Conservation (phyloP, 2,888 invertebrate genomes). For the Parnassius smintheus region DNA sequence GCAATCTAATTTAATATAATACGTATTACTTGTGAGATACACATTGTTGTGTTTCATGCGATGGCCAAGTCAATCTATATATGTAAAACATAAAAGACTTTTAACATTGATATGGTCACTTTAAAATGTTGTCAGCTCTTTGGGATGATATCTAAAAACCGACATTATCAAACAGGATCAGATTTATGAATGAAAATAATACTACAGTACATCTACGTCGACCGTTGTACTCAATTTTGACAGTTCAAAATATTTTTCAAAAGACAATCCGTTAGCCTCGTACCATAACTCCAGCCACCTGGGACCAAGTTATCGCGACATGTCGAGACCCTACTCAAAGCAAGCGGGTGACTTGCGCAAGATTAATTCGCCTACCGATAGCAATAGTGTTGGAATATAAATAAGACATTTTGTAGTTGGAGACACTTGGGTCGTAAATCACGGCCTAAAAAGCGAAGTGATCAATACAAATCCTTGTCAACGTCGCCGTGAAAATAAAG, state of each 20-base stretch:
- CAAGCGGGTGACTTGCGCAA: slow-evolving; percentile 27
- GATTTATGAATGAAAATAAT: too few species aligned
- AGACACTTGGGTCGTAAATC: slow-evolving; percentile 20
- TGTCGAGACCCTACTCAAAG: slow-evolving; percentile 34
- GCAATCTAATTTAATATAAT: too few species aligned
- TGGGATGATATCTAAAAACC: too few species aligned
- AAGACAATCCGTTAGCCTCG: slow-evolving; percentile 13
- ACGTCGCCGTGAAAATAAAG: slow-evolving; percentile 14
- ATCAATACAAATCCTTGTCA: slow-evolving; percentile 18
- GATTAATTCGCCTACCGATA: slow-evolving; percentile 32
- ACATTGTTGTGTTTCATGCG: too few species aligned
- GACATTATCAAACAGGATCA: too few species aligned
- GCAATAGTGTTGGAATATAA: slow-evolving; percentile 25
- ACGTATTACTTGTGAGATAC: too few species aligned
- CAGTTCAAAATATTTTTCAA: slow-evolving; percentile 22
- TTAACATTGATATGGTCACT: too few species aligned
- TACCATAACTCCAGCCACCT: slow-evolving; percentile 17
- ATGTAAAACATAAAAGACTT: too few species aligned
- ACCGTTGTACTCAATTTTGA: slow-evolving; percentile 14
- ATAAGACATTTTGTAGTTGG: slow-evolving; percentile 24
- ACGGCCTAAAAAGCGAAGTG: slow-evolving; percentile 16
- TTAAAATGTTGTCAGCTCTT: too few species aligned
- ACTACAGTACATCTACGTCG: slow-evolving; percentile 6
- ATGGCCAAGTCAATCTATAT: too few species aligned
- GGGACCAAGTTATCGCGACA: slow-evolving; percentile 22